phyloP scores from a whole-genome alignment of 2,888 invertebrate species.

The Amaurobius ferox region DNA sequence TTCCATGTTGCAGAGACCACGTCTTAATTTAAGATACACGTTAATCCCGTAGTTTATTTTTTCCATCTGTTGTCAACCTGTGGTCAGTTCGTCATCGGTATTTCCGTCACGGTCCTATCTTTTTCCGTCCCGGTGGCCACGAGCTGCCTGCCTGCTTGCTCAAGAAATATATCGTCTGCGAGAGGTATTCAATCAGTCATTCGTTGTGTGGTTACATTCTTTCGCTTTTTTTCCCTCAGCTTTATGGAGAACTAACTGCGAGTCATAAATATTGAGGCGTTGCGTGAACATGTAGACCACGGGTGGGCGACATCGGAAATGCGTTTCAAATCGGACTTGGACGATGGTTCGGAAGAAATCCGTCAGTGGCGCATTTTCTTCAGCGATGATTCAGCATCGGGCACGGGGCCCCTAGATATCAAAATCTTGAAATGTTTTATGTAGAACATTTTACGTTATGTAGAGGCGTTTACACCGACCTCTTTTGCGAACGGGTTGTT shows the following conservation, averaged over 20 bases:
- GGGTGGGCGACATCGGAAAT: slow-evolving; percentile 8
- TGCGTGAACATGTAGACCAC: not conserved
- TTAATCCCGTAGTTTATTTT: no score
- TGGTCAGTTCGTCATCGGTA: not conserved
- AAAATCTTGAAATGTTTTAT: no score
- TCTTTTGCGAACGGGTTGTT: no score
- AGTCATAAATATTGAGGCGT: slow-evolving; percentile 9
- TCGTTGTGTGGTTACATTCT: not conserved
- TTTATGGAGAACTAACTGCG: not conserved
- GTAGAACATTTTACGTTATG: no score
- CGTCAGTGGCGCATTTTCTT: no score
- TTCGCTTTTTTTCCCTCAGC: not conserved
- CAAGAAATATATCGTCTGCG: not conserved
- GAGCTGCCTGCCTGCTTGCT: not conserved
- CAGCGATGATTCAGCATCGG: no score
- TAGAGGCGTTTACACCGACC: no score
- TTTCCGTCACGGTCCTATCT: not conserved
- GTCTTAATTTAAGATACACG: no score
- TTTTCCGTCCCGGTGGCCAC: not conserved
- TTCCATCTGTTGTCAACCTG: no score
- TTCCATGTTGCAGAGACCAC: no score
- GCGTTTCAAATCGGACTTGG: not conserved
- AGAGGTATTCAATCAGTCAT: not conserved
- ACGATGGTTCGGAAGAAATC: no score
- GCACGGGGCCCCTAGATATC: no score